Evolutionary conservation across 2,113 vertebrate genomes (phyloP).

Genomic region (Varanus salvator): DNA sequence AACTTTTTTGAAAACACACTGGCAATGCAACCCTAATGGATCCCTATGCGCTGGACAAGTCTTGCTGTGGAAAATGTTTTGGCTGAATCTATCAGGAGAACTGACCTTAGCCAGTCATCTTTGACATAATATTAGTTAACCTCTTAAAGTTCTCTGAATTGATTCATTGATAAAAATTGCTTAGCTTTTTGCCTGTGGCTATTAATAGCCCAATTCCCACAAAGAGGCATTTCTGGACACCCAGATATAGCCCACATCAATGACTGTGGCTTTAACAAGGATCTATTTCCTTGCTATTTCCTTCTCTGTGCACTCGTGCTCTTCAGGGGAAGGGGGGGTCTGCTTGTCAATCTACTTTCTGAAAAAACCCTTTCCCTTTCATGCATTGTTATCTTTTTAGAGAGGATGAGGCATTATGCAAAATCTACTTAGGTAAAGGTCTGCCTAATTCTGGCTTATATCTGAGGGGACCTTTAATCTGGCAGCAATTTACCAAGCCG

Average conservation of each 20-base stretch:
- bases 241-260: conserved; percentile 29
- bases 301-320: conserved; percentile 14
- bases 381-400: conserved; percentile 78
- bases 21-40: neutral
- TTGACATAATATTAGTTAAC: conserved; percentile 7
- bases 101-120: neutral
- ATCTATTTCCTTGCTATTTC: conserved; percentile 48
- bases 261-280: conserved; percentile 61
- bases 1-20: neutral
- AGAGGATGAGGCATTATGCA: conserved; percentile 69
- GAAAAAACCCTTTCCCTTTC: conserved; percentile 66
- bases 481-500: conserved; percentile 79
- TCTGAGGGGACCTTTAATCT: conserved; percentile 68
- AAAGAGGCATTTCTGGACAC: conserved; percentile 19
- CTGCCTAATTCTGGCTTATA: conserved; percentile 67
- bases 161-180: conserved; percentile 34
- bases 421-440: conserved; percentile 80
- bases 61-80: neutral
- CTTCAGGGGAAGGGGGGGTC: conserved; percentile 18
- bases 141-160: conserved; percentile 17
- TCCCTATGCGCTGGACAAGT: neutral
- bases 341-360: conserved; percentile 48
- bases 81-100: neutral
- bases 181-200: conserved; percentile 46
- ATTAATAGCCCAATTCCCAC: conserved; percentile 56